A percentile compares a stretch with the other conserved stretches of the same genome.
These are phyloP conservation scores for Patella depressa DNA, from an alignment of 2,888 invertebrate genomes.

Conservation along the genomic window DNA sequence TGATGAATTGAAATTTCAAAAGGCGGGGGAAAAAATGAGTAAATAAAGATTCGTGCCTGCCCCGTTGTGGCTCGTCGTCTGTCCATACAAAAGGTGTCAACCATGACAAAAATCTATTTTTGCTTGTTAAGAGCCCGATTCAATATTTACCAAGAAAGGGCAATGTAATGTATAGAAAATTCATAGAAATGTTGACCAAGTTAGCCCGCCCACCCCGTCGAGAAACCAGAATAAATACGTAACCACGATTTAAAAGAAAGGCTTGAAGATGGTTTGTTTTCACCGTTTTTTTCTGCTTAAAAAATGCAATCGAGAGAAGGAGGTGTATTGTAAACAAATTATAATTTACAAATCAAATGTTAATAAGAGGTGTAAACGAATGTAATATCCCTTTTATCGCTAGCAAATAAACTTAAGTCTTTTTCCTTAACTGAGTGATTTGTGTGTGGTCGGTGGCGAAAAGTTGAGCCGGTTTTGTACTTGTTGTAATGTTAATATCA, in stretches of 20 bases:
- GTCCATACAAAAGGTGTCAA: constrained; percentile 22
- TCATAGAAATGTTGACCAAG: neutral
- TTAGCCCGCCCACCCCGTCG: constrained; percentile 21
- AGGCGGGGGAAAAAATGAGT: constrained; percentile 10
- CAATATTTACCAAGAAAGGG: constrained; percentile 22
- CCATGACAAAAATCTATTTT: constrained; percentile 24
- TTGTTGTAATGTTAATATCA: too few relatives aligned
- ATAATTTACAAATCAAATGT: too few relatives aligned
- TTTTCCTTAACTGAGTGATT: too few relatives aligned
- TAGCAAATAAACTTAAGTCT: too few relatives aligned
- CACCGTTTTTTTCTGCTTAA: neutral
- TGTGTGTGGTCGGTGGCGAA: too few relatives aligned
- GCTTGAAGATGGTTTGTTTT: neutral
- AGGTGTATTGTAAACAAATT: too few relatives aligned
- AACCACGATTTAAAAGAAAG: neutral
- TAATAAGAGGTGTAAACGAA: too few relatives aligned
- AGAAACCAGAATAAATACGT: constrained; percentile 3
- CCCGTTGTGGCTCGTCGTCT: constrained; percentile 15
- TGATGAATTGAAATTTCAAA: constrained; percentile 16
- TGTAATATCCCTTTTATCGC: too few relatives aligned
- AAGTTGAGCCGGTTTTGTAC: too few relatives aligned
- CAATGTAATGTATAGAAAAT: constrained; percentile 18
- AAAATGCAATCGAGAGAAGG: neutral
- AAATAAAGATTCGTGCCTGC: constrained; percentile 20
- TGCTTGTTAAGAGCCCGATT: constrained; percentile 20